Evolutionary conservation across 1,140 invertebrate genomes (phyloP).

Genomic region (Geopemphigus sp.): DNA sequence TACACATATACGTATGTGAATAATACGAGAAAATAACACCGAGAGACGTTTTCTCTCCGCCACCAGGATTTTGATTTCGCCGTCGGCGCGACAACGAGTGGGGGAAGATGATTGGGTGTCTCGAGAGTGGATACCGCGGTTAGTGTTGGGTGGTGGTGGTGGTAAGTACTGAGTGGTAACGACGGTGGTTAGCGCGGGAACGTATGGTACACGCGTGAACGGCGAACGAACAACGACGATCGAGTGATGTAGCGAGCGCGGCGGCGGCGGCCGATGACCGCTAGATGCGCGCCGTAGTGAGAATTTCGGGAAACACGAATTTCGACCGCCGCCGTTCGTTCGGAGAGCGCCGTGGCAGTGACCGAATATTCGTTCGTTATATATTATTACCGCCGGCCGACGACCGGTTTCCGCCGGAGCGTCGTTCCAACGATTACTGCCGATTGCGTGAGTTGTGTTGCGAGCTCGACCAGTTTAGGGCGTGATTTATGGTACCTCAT

Average conservation of each 20-base stretch:
- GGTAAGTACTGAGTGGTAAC: neutral
- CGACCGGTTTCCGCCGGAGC: too few relatives aligned
- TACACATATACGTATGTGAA: too few relatives aligned
- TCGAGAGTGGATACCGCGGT: neutral
- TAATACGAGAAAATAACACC: too few relatives aligned
- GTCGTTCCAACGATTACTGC: too few relatives aligned
- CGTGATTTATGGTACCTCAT: too few relatives aligned
- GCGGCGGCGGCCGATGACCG: constrained; percentile 3
- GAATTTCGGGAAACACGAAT: constrained; percentile 13
- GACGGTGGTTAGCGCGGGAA: neutral
- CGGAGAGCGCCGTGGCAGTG: too few relatives aligned
- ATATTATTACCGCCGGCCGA: too few relatives aligned
- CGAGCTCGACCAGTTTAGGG: too few relatives aligned
- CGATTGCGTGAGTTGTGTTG: too few relatives aligned
- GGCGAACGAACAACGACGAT: neutral
- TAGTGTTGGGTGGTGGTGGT: neutral
- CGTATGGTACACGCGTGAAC: neutral
- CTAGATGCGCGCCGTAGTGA: constrained; percentile 19
- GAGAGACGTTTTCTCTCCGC: constrained; percentile 11
- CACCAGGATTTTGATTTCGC: neutral
- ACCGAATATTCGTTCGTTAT: too few relatives aligned
- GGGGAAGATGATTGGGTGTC: neutral
- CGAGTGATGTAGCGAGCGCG: constrained; percentile 3
- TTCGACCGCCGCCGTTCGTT: neutral
- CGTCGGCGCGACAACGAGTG: neutral